Conservation (phyloP, 2,797 vertebrate genomes). For the Hozukius guyotensis region DNA sequence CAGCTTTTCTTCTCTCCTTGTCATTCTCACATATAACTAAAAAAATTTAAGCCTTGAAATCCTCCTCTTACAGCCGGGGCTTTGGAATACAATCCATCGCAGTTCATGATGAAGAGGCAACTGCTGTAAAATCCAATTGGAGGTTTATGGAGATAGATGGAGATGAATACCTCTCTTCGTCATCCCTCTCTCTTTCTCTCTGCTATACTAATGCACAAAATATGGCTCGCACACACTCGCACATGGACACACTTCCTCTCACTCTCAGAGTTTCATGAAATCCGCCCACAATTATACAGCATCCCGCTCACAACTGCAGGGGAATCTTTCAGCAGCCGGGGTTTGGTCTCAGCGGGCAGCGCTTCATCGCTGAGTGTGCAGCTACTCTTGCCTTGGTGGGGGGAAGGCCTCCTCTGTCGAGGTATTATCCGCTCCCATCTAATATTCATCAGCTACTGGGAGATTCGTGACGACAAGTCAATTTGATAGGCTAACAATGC, state of each 20-base stretch:
- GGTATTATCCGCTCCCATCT: constrained; percentile 72
- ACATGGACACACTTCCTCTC: constrained; percentile 28
- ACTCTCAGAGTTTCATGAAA: constrained; percentile 45
- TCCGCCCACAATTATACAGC: constrained; percentile 56
- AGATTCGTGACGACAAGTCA: constrained; percentile 68
- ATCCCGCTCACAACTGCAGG: constrained; percentile 30
- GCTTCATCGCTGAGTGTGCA: constrained; percentile 65
- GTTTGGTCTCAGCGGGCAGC: constrained; percentile 66
- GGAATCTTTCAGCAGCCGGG: constrained; percentile 50
- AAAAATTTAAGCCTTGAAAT: constrained; percentile 59
- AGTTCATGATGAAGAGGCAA: constrained; percentile 68
- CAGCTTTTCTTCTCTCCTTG: constrained; percentile 6
- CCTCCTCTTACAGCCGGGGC: constrained; percentile 42
- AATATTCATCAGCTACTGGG: constrained; percentile 77
- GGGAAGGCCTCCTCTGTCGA: constrained; percentile 68
- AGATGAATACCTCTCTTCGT: constrained; percentile 38
- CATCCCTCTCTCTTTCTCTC: constrained; percentile 17
- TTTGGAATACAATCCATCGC: constrained; percentile 55
- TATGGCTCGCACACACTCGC: background rate
- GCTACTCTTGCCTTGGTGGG: constrained; percentile 49
- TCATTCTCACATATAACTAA: constrained; percentile 32
- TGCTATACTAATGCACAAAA: constrained; percentile 3
- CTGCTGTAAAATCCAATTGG: constrained; percentile 66
- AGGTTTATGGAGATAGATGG: constrained; percentile 61
- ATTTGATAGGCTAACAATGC: constrained; percentile 67